Base-by-base conservation (phyloP, 2,113 vertebrate species). In the Serilophus lunatus region DNA sequence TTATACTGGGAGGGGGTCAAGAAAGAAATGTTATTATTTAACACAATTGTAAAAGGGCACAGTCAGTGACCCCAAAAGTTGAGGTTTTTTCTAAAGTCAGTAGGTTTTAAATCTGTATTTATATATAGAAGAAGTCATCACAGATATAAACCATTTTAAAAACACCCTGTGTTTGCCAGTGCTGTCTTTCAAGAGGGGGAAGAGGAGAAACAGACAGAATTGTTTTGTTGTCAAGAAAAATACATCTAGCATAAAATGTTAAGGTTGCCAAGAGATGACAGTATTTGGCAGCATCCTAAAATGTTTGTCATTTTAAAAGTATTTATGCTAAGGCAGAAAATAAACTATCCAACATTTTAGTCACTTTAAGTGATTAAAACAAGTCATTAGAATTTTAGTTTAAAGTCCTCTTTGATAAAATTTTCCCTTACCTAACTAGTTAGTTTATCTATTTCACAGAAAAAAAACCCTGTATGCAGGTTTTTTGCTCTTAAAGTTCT, bases 241-340 rank as follows among this genome's bases (percentile, higher is more conserved):
- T 97, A 97, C 92, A 98, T 98, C 98, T 97, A 97, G 93, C 78
- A 96, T 86, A 95, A 98, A 95, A 97, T 91, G 85, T 93, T 96
- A 96, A 97, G 95, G 95, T 83, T 98, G 98, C 98, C 98, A 98
- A 98, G 98, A 97, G 97, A 98, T 98, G 98, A 99, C 98, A 98
- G 98, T 97, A 96, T 98, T 98, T 99, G 99, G 98, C 98, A 98
- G 98, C 95, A 90, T 97, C 96, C 97, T 97, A 97, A 98, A 98
- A 98, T 98, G 94, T 98, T 99, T 99, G 98, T 99, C 99, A 99
- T 99, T 98, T 98, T 98, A 97, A 98, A 99, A 99, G 97, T 99
- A 99, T 99, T 99, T 98, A 98, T 98, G 98, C 97, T 98, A 98
- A 98, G 98, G 97, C 94, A 98, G 96, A 99, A 99, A 98, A 98